phyloP scores from a whole-genome alignment of 2,888 invertebrate genomes.

The Callyntrura sp. region DNA sequence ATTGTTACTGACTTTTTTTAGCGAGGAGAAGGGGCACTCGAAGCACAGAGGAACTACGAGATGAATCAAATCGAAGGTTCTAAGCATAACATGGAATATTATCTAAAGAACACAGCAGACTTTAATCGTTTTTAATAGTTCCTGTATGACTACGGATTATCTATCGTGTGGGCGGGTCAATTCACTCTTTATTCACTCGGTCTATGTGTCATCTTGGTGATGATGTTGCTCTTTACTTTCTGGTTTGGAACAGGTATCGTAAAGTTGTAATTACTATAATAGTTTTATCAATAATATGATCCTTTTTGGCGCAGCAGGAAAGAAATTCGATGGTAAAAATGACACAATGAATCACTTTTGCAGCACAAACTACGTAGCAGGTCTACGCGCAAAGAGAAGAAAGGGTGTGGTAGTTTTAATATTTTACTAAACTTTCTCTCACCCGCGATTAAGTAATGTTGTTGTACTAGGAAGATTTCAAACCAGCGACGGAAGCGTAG shows the following conservation, averaged over 20 bases:
- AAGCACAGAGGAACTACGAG: background rate
- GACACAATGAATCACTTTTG: conserved; percentile 49
- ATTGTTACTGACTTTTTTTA: background rate
- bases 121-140: too few relatives aligned
- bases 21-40: background rate
- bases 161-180: conserved; percentile 32
- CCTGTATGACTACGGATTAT: conserved; percentile 5
- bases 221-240: background rate
- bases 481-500: conserved; percentile 73
- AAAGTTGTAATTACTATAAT: background rate
- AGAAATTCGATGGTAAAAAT: conserved; percentile 23
- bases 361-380: conserved; percentile 30
- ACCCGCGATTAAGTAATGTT: background rate
- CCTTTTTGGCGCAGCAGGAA: conserved; percentile 51
- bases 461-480: conserved; percentile 32
- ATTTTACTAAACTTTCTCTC: conserved; percentile 25
- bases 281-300: conserved; percentile 24
- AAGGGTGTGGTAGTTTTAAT: conserved; percentile 15
- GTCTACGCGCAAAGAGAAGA: conserved; percentile 24
- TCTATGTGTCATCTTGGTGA: too few relatives aligned
- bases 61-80: background rate
- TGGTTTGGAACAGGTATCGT: conserved; percentile 14
- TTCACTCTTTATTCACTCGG: background rate
- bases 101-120: background rate
- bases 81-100: background rate